phyloP scores from a whole-genome alignment of 2,888 invertebrate species.

The Microplitis deprimator region DNA sequence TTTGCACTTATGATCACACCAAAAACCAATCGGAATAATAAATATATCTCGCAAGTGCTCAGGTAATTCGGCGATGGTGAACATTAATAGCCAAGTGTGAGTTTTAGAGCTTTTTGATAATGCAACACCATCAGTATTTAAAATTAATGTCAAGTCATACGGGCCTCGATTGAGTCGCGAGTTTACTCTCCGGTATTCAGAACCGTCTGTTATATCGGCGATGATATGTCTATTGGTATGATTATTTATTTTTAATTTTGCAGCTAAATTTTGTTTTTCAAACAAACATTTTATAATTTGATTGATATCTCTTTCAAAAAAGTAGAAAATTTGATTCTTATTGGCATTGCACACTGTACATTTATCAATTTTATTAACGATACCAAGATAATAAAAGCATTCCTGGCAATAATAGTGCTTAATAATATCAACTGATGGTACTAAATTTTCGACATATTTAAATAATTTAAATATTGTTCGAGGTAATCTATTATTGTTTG shows the following conservation, averaged over 20 bases:
- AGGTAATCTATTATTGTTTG: no score
- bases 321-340: background rate
- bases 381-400: background rate
- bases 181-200: slow-evolving; percentile 45
- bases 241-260: slow-evolving; percentile 22
- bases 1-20: slow-evolving; percentile 39
- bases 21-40: slow-evolving; percentile 36
- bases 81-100: slow-evolving; percentile 44
- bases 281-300: background rate
- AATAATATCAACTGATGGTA: background rate
- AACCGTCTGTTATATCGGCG: slow-evolving; percentile 37
- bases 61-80: slow-evolving; percentile 41
- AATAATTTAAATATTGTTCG: no score
- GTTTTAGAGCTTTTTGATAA: slow-evolving; percentile 38
- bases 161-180: slow-evolving; percentile 35
- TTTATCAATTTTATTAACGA: background rate
- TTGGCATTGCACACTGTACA: slow-evolving; percentile 17
- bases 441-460: no score
- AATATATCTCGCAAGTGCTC: slow-evolving; percentile 40
- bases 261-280: slow-evolving; percentile 11
- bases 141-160: slow-evolving; percentile 44
- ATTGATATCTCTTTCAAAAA: slow-evolving; percentile 7
- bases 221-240: slow-evolving; percentile 31
- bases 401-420: background rate
- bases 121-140: slow-evolving; percentile 44